Evolutionary conservation across 2,888 invertebrate species (phyloP).

Genomic region (Cinara cedri): DNA sequence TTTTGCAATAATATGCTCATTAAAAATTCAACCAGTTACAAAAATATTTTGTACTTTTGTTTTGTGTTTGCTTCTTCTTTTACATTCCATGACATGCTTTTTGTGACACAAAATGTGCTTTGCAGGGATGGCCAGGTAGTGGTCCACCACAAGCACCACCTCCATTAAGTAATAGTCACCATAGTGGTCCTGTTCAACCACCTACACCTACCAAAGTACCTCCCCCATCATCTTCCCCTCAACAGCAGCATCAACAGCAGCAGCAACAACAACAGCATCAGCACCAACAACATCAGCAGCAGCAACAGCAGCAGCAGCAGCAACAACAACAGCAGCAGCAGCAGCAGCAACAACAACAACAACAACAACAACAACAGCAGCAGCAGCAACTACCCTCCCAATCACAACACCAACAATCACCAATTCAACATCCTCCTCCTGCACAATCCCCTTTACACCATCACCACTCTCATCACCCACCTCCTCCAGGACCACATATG

Average conservation of each 20-base stretch:
- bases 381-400: slow-evolving; percentile 45
- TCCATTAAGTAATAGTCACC: slow-evolving; percentile 59
- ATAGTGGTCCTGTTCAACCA: slow-evolving; percentile 55
- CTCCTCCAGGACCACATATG: slow-evolving; percentile 55
- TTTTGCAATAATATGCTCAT: slow-evolving; percentile 7
- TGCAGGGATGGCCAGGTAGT: slow-evolving; percentile 61
- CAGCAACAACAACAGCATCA: slow-evolving; percentile 25
- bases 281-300: slow-evolving; percentile 22
- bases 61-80: slow-evolving; percentile 35
- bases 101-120: slow-evolving; percentile 54
- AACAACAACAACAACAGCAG: slow-evolving; percentile 26
- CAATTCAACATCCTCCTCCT: slow-evolving; percentile 56
- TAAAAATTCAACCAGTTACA: slow-evolving; percentile 2
- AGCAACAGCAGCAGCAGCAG: slow-evolving; percentile 62
- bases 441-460: slow-evolving; percentile 57
- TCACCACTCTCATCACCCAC: slow-evolving; percentile 57
- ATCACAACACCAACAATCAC: slow-evolving; percentile 49
- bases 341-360: slow-evolving; percentile 40
- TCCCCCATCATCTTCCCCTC: slow-evolving; percentile 58
- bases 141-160: slow-evolving; percentile 60
- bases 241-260: slow-evolving; percentile 58
- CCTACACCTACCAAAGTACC: slow-evolving; percentile 58
- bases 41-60: slow-evolving; percentile 26
- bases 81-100: slow-evolving; percentile 40
- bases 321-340: slow-evolving; percentile 62